Conservation (phyloP, 1,140 invertebrate species). For the Heterodera schachtii region DNA sequence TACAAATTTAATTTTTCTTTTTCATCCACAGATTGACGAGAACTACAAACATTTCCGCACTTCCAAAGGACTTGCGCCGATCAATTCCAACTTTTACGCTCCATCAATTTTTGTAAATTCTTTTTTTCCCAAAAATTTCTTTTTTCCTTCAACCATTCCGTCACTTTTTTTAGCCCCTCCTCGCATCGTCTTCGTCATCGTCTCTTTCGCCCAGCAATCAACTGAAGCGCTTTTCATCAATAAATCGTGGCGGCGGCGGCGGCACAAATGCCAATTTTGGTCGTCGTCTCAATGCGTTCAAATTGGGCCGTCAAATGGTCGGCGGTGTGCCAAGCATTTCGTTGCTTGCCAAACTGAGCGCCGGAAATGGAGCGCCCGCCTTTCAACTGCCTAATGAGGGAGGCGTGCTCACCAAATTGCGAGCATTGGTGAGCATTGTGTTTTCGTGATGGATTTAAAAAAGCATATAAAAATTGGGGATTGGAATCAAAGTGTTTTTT, state of each 20-base stretch:
- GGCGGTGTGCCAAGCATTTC: background rate
- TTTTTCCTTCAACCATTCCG: no score
- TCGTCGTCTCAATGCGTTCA: background rate
- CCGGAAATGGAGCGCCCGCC: no score
- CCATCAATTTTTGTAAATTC: background rate
- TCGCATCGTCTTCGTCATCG: background rate
- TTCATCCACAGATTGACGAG: constrained; percentile 20
- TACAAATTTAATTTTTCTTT: no score
- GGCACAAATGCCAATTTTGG: no score
- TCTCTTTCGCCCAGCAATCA: background rate
- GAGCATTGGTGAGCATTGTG: background rate
- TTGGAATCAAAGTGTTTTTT: no score
- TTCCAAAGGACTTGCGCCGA: constrained; percentile 24
- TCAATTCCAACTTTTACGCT: constrained; percentile 19
- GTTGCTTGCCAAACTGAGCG: background rate
- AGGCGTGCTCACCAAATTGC: background rate
- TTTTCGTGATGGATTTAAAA: background rate
- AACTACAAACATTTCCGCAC: constrained; percentile 24
- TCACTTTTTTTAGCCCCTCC: background rate
- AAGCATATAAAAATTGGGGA: no score
- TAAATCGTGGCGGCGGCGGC: no score
- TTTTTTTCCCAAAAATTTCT: background rate
- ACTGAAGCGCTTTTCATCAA: background rate
- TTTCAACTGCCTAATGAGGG: no score
- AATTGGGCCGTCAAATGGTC: no score